phyloP scores from a whole-genome alignment of 2,888 invertebrate species.

The Leistus spinibarbis region DNA sequence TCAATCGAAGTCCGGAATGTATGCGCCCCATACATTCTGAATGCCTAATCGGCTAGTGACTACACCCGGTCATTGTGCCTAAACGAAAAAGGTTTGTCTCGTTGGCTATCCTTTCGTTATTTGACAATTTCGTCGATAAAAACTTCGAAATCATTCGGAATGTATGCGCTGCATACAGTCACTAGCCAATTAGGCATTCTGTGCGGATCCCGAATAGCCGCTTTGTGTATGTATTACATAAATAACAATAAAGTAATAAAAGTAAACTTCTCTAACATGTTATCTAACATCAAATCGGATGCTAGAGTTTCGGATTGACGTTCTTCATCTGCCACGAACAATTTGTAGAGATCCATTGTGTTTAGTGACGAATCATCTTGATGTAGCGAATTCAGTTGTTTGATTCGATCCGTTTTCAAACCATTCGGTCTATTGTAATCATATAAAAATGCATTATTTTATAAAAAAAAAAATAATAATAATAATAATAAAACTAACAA shows the following conservation, averaged over 20 bases:
- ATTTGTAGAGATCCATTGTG: constrained; percentile 66
- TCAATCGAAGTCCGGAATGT: too few species aligned
- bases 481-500: constrained; percentile 54
- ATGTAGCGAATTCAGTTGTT: constrained; percentile 40
- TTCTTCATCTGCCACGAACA: constrained; percentile 62
- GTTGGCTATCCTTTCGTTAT: too few species aligned
- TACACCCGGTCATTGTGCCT: too few species aligned
- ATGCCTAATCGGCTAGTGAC: too few species aligned
- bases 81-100: too few species aligned
- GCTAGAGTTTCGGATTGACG: constrained; percentile 41
- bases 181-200: too few species aligned
- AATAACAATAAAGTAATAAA: too few species aligned
- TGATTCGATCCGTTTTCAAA: constrained; percentile 44
- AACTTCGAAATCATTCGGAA: not conserved
- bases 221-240: not conserved
- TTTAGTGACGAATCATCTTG: constrained; percentile 65
- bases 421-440: constrained; percentile 27
- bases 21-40: too few species aligned
- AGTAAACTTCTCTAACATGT: too few species aligned
- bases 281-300: constrained; percentile 20
- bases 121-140: too few species aligned
- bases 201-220: too few species aligned
- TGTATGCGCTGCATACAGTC: too few species aligned
- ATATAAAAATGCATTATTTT: constrained; percentile 31
- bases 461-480: constrained; percentile 9